Evolutionary conservation across 1,140 invertebrate genomes (phyloP), one percentile per base, ranked within the genome.

Genomic region (Papilio xuthus): DNA sequence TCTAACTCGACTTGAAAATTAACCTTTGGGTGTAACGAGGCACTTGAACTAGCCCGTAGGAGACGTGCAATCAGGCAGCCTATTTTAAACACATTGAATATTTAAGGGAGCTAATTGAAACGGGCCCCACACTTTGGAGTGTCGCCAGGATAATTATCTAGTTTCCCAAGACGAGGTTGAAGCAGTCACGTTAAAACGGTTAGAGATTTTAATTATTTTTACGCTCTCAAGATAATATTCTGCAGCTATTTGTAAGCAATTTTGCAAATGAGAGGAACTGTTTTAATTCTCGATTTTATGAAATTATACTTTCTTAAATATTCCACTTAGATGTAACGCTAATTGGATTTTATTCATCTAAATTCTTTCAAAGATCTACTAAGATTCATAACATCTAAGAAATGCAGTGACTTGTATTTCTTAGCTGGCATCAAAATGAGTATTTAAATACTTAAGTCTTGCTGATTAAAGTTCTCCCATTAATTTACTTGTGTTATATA

Each of bases 61-160:
- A 81, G 81, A 82, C 85, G 84, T 86, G 84, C 87, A 87, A 89
- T 90, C 86, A 87, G 85, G 87, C 79, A 90, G 91, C 92, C 92
- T 93, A 93, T 93, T 93, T 91, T 93, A 90, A 93, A 90, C 89
- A 92, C 92, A 93, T 93, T 93, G 92, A 93, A 93, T 93, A 93
- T 93, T 93, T 93, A 93, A 93, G 89, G 90, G 88, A 89, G 85
- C 92, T 93, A 93, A 93, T 94, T 94, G 92, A 94, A 94, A 93
- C 92, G 91, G 91, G 90, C 89, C 86, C 84, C 90, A 91, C 91
- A 92, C 89, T 92, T 91, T 94, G 92, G 90, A 93, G 89, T 92
- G 91, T 90, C 89, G 91, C 92, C 90, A 92, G 91, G 89, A 90
- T 92, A 92, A 92, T 92, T 92, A 92, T 92, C 92, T 88, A 89